Base-by-base conservation (phyloP, 2,113 vertebrate species). In the Hippoglossus stenolepis region DNA sequence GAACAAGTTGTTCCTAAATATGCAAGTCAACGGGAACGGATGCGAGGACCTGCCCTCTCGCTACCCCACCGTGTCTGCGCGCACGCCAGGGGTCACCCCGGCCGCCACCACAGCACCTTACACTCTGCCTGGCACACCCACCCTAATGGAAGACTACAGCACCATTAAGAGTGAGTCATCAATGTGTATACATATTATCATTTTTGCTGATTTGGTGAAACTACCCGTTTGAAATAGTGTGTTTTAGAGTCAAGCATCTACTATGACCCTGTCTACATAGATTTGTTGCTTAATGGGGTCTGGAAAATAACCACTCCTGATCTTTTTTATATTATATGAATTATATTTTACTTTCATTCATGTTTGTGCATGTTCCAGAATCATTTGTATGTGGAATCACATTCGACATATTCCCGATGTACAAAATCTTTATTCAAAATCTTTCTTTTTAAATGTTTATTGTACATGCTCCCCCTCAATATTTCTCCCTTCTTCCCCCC, bases 41-140 rank as follows among this genome's bases (percentile, higher is more conserved):
- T 94, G 93, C 43, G 94, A 95, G 20, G 95, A 95, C 85, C 85
- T 83, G 2, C 73, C 92, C 11, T 91, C 93, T n/a, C 94, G 93
- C 28, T 95, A 94, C 45, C 93, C 94, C 0, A 75, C 79, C 53
- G 65, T 91, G 31, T 81, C 92, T 3, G 47, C 84, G 0, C 91
- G 94, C 5, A 92, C 89, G 18, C 89, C 93, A 0, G 85, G 88
- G 26, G 78, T 70, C 38, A 76, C 81, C 68, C 87, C 91, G 0
- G 70, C 63, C 28, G 65, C 88, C 56, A 82, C 89, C 82, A 85
- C 92, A 1, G 81, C 90, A 56, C 84, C 93, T 26, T 95, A 93
- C 85, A 94, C 91, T 26, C 90, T 94, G 49, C 94, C 94, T 2
- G 93, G 93, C 65, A 95, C 95, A 5, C 95, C 94, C 64, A 94